Conservation (phyloP, 2,113 vertebrate genomes). For the Misgurnus mizolepis region DNA sequence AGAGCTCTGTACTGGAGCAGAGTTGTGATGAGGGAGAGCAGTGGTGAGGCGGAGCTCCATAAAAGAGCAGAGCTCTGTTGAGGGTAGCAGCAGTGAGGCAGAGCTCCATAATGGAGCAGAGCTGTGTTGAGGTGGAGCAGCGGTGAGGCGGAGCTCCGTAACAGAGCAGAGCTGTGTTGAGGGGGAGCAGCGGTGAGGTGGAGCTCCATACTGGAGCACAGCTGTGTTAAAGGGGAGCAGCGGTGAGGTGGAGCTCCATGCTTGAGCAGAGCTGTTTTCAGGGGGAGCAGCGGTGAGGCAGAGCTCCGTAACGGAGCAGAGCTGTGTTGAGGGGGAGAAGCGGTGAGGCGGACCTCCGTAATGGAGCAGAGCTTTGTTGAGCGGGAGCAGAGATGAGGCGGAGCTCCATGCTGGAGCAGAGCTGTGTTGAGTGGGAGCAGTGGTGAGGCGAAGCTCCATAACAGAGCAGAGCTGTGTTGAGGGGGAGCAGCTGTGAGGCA, state of each 20-base stretch:
- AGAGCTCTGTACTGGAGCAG: too few relatives aligned
- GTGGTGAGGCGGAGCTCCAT: constrained; percentile 48
- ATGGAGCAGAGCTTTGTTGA: too few relatives aligned
- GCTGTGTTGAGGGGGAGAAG: constrained; percentile 62
- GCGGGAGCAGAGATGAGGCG: constrained; percentile 6
- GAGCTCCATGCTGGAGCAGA: constrained; percentile 32
- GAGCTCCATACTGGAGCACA: too few relatives aligned
- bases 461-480: too few relatives aligned
- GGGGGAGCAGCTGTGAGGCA: too few relatives aligned
- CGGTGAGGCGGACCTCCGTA: too few relatives aligned
- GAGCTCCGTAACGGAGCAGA: background rate
- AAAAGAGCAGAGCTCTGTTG: background rate
- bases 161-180: too few relatives aligned
- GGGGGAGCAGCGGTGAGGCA: background rate
- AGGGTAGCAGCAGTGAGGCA: background rate
- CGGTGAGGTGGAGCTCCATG: constrained; percentile 49
- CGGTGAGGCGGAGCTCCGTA: too few relatives aligned
- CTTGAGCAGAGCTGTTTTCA: background rate
- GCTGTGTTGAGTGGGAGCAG: too few relatives aligned
- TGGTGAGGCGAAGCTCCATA: too few relatives aligned
- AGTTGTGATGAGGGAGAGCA: constrained; percentile 45
- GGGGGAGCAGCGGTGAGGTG: too few relatives aligned
- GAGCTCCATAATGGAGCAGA: background rate
- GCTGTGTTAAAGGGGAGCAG: too few relatives aligned
- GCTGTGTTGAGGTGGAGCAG: constrained; percentile 53